A percentile compares a stretch with the other conserved stretches of the same genome.
phyloP scores from a whole-genome alignment of 2,888 invertebrate genomes.

The Elegia similella region DNA sequence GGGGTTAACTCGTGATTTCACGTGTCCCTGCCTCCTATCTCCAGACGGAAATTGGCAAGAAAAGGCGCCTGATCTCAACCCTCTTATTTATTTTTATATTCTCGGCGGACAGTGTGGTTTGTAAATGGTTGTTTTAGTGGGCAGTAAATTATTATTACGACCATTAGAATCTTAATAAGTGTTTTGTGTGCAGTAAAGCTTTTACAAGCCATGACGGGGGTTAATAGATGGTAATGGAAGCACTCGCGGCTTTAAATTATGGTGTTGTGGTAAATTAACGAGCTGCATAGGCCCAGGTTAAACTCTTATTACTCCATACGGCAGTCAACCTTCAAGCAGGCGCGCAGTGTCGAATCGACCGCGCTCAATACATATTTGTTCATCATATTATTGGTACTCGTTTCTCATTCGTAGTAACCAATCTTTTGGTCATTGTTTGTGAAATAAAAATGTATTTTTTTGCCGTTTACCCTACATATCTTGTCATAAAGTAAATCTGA shows the following conservation, averaged over 20 bases:
- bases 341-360: too few species aligned
- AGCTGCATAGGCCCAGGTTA: background rate
- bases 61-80: slow-evolving; percentile 52
- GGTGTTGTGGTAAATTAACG: slow-evolving; percentile 10
- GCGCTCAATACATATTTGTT: too few species aligned
- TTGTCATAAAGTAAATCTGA: too few species aligned
- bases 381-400: too few species aligned
- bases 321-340: too few species aligned
- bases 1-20: slow-evolving; percentile 71
- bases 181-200: slow-evolving; percentile 16
- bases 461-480: too few species aligned
- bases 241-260: slow-evolving; percentile 13
- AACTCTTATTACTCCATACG: background rate
- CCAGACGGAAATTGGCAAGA: slow-evolving; percentile 68
- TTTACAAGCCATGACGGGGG: slow-evolving; percentile 14
- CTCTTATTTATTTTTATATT: slow-evolving; percentile 69
- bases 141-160: slow-evolving; percentile 35
- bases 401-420: too few species aligned
- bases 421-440: too few species aligned
- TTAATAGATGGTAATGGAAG: slow-evolving; percentile 18
- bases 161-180: slow-evolving; percentile 18
- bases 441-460: too few species aligned
- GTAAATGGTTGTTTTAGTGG: slow-evolving; percentile 48
- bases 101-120: slow-evolving; percentile 42
- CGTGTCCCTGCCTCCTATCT: slow-evolving; percentile 64